Conservation (phyloP, 2,888 invertebrate species). For the Oxycera nigricornis region DNA sequence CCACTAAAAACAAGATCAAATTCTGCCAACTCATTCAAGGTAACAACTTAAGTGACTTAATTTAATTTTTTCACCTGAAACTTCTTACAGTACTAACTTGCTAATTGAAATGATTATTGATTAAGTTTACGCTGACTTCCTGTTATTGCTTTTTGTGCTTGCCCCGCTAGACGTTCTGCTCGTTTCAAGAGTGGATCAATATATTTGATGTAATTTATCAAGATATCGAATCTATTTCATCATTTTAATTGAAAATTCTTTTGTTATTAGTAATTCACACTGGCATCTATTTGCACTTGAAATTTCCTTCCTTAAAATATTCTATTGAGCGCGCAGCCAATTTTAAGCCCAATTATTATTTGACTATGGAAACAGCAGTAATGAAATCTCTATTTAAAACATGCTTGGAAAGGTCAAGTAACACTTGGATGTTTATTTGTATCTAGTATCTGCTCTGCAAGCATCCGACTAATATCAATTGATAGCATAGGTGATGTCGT, state of each 20-base stretch:
- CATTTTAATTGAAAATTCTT: conserved; percentile 17
- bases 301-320: neutral
- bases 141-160: neutral
- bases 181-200: neutral
- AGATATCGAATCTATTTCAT: conserved; percentile 21
- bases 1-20: neutral
- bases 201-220: neutral
- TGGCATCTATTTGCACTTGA: neutral
- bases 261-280: neutral
- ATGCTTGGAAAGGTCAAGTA: neutral
- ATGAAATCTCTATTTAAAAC: neutral
- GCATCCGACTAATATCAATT: neutral
- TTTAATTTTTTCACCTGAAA: neutral
- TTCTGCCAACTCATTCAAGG: conserved; percentile 18
- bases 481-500: conserved; percentile 12
- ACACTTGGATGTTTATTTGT: neutral
- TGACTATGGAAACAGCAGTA: neutral
- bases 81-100: neutral
- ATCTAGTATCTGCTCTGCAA: neutral
- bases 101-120: conserved; percentile 32
- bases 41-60: conserved; percentile 19
- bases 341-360: neutral
- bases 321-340: neutral
- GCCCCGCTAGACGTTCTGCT: neutral
- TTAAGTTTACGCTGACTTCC: conserved; percentile 9